Conservation (phyloP, 1,140 invertebrate genomes). For the Acromyrmex heyeri region DNA sequence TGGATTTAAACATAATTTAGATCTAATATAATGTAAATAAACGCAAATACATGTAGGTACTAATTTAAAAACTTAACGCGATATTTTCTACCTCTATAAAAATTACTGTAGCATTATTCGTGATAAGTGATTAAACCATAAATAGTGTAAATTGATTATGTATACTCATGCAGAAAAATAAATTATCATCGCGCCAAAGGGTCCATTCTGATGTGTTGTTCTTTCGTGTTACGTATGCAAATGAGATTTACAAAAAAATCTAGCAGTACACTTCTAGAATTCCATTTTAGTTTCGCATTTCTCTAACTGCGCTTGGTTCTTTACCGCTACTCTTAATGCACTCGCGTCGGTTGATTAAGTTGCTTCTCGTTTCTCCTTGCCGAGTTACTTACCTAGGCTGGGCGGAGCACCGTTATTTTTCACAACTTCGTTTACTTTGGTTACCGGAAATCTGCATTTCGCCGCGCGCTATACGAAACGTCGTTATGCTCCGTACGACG, state of each 20-base stretch:
- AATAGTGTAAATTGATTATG: neutral
- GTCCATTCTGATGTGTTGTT: slow-evolving; percentile 16
- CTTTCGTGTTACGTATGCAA: slow-evolving; percentile 9
- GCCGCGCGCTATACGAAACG: neutral
- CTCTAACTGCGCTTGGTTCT: slow-evolving; percentile 18
- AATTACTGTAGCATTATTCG: neutral
- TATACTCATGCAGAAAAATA: slow-evolving; percentile 36
- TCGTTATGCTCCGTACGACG: neutral
- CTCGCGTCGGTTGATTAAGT: slow-evolving; percentile 63
- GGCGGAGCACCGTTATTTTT: slow-evolving; percentile 65
- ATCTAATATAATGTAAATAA: neutral
- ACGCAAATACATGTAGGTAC: neutral
- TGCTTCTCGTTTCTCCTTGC: slow-evolving; percentile 42
- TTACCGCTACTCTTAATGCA: slow-evolving; percentile 14
- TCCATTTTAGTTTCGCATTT: slow-evolving; percentile 31
- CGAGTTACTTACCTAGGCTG: slow-evolving; percentile 58
- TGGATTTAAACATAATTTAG: neutral
- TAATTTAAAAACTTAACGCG: neutral
- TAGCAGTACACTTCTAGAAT: neutral
- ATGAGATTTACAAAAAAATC: slow-evolving; percentile 45
- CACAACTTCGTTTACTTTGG: slow-evolving; percentile 59
- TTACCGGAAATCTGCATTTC: slow-evolving; percentile 65
- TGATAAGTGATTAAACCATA: neutral
- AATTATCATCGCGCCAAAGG: slow-evolving; percentile 20
- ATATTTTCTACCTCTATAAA: neutral